A percentile compares a stretch with the other conserved stretches of the same genome.
Conservation (phyloP, 2,113 vertebrate genomes). For the Coptodon bakossiorum region DNA sequence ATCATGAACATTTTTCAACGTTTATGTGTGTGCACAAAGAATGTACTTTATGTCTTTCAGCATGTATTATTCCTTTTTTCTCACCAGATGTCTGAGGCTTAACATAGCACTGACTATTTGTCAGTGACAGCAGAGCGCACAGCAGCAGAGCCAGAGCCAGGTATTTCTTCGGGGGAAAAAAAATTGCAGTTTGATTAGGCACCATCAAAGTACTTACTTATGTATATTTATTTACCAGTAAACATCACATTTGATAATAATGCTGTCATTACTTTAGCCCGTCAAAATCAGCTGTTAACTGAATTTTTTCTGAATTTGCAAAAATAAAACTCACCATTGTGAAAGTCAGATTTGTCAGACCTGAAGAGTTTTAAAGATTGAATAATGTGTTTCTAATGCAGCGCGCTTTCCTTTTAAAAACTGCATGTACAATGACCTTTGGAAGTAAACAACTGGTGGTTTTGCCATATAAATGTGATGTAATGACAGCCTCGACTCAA, state of each 20-base stretch:
- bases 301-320: not conserved
- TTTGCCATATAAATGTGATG: not conserved
- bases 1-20: not conserved
- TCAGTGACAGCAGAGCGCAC: slow-evolving; percentile 10
- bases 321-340: slow-evolving; percentile 43
- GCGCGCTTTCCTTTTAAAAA: not conserved
- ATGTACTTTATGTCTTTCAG: not conserved
- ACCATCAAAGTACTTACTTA: not conserved
- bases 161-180: slow-evolving; percentile 11
- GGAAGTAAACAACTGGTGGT: slow-evolving; percentile 14
- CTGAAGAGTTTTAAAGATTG: not conserved
- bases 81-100: not conserved
- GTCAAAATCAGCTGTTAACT: not conserved
- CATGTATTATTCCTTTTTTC: not conserved
- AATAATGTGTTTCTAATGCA: not conserved
- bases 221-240: not conserved
- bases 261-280: not conserved
- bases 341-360: not conserved
- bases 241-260: not conserved
- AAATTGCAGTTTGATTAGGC: not conserved
- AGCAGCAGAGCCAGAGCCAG: slow-evolving; percentile 38
- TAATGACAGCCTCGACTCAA: not conserved
- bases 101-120: not conserved
- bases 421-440: slow-evolving; percentile 17
- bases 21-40: not conserved